A percentile compares a stretch with the other conserved stretches of the same genome.
These are phyloP conservation scores for Margaritifera margaritifera DNA, from an alignment of 2,888 invertebrate species.

Conservation along the genomic window DNA sequence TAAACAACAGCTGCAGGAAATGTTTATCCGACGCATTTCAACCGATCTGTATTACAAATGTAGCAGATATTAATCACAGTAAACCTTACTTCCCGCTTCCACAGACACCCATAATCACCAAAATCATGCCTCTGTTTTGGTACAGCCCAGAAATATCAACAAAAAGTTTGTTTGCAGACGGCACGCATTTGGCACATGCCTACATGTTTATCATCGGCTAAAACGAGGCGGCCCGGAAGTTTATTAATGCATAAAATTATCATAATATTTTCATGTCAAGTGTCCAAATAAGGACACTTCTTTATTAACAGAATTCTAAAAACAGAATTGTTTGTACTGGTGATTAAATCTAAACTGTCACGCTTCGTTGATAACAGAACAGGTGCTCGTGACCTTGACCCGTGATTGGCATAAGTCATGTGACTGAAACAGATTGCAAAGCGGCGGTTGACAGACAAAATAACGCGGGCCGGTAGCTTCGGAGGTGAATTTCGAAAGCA, in stretches of 20 bases:
- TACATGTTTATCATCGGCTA: neutral
- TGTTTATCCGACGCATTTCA: too few species aligned
- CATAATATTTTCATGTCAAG: slow-evolving; percentile 4
- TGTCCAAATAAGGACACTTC: too few species aligned
- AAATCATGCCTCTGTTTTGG: slow-evolving; percentile 29
- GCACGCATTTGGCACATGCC: too few species aligned
- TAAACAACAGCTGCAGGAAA: too few species aligned
- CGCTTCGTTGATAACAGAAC: slow-evolving; percentile 11
- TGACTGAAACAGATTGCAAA: slow-evolving; percentile 41
- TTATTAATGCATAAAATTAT: slow-evolving; percentile 6
- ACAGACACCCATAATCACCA: slow-evolving; percentile 60
- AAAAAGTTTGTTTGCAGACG: too few species aligned
- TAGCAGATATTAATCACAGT: neutral
- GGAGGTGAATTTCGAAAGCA: neutral
- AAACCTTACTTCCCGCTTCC: slow-evolving; percentile 58
- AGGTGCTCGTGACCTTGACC: slow-evolving; percentile 43
- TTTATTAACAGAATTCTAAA: too few species aligned
- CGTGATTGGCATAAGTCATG: slow-evolving; percentile 41
- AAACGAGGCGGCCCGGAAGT: slow-evolving; percentile 45
- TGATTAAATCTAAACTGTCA: too few species aligned
- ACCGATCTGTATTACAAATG: neutral
- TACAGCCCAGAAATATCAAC: neutral
- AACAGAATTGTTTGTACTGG: too few species aligned
- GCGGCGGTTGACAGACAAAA: slow-evolving; percentile 28
- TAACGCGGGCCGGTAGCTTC: neutral